Conservation (phyloP, 2,888 invertebrate genomes). For the Andrena fulva region DNA sequence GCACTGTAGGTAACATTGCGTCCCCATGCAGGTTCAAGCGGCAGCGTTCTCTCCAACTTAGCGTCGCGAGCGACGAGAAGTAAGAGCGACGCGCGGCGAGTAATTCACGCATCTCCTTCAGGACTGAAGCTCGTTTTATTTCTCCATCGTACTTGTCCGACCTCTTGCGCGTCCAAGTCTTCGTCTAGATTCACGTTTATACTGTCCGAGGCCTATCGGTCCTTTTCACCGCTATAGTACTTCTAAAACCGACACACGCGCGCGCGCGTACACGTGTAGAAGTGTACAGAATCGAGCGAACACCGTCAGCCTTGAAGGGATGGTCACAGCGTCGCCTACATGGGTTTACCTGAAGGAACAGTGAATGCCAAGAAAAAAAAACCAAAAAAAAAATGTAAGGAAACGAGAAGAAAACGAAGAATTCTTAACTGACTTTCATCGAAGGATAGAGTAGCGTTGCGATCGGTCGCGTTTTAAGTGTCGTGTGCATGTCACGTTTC, state of each 20-base stretch:
- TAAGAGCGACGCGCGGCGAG: conserved; percentile 44
- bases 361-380: conserved; percentile 43
- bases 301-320: not conserved
- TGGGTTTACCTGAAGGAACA: conserved; percentile 28
- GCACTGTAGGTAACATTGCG: conserved; percentile 22
- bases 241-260: not conserved
- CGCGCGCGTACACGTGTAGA: not conserved
- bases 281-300: not conserved
- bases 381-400: not conserved
- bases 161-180: conserved; percentile 55
- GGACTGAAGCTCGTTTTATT: conserved; percentile 55
- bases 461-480: conserved; percentile 70
- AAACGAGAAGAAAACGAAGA: not conserved
- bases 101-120: conserved; percentile 61
- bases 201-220: conserved; percentile 72
- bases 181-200: conserved; percentile 61
- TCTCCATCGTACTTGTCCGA: conserved; percentile 47
- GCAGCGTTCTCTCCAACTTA: conserved; percentile 41
- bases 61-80: conserved; percentile 33
- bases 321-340: conserved; percentile 12
- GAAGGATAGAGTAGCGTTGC: conserved; percentile 60
- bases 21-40: conserved; percentile 48
- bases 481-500: conserved; percentile 74
- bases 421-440: conserved; percentile 63
- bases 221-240: conserved; percentile 40